Evolutionary conservation across 2,113 vertebrate genomes (phyloP).

Genomic region (Alosa alosa): DNA sequence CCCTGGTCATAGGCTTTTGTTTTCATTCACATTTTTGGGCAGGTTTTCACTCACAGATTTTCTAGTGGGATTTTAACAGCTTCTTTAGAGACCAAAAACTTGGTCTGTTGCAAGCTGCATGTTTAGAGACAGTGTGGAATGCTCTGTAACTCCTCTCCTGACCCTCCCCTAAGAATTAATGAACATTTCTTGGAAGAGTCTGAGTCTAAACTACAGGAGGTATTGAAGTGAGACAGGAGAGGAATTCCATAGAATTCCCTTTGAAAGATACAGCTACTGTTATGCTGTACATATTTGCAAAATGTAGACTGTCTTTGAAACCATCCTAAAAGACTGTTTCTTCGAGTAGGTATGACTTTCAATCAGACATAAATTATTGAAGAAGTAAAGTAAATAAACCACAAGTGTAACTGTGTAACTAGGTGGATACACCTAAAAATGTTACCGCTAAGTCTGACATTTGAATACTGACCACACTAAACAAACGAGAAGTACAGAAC

Average conservation of each 20-base stretch:
- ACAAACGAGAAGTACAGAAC: background rate
- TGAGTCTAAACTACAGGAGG: background rate
- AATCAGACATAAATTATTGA: background rate
- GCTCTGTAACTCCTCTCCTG: background rate
- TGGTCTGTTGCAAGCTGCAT: background rate
- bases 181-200: background rate
- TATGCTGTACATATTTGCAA: background rate
- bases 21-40: background rate
- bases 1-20: background rate
- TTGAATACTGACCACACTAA: background rate
- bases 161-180: background rate
- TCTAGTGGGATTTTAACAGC: background rate
- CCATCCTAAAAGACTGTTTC: background rate
- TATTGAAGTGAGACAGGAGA: background rate
- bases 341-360: background rate
- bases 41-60: background rate
- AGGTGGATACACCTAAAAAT: background rate
- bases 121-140: background rate
- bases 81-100: background rate
- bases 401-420: background rate
- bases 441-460: background rate
- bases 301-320: background rate
- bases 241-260: background rate
- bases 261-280: background rate
- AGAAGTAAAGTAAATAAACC: background rate